Evolutionary conservation across 2,113 vertebrate genomes (phyloP).

Genomic region (Periophthalmus modestus): DNA sequence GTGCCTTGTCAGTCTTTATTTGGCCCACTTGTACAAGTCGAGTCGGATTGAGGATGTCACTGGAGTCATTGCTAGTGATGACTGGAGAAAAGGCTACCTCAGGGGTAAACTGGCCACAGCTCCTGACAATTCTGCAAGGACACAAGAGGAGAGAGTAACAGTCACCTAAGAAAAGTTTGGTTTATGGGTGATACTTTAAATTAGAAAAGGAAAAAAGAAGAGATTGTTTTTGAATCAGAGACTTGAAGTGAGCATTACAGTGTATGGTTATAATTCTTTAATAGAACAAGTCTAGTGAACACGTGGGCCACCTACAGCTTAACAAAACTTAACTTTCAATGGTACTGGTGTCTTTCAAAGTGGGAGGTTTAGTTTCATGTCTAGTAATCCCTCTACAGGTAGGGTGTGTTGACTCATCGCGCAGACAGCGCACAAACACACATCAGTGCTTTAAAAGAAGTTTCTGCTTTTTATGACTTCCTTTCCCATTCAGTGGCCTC

Average conservation of each 20-base stretch:
- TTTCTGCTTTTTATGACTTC: conserved; percentile 81
- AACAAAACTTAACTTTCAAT: background rate
- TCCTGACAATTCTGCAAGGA: conserved; percentile 13
- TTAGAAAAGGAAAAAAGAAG: background rate
- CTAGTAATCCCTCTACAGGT: conserved; percentile 29
- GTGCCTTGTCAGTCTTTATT: conserved; percentile 67
- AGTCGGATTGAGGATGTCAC: conserved; percentile 51
- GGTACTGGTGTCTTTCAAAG: conserved; percentile 6
- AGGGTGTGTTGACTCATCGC: conserved; percentile 32
- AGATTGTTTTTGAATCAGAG: background rate
- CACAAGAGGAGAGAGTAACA: background rate
- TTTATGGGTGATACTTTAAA: background rate
- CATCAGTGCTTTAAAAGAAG: conserved; percentile 74
- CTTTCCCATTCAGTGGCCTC: conserved; percentile 77
- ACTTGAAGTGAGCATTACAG: too few relatives aligned
- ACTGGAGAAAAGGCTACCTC: conserved; percentile 54
- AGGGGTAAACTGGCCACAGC: conserved; percentile 37
- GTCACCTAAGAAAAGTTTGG: background rate
- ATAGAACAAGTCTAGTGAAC: background rate
- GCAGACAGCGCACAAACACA: conserved; percentile 46
- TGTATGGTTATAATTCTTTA: background rate
- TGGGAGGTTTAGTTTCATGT: conserved; percentile 2
- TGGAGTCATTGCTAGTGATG: conserved; percentile 57
- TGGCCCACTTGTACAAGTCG: conserved; percentile 61
- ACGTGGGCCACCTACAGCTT: conserved; percentile 6